Base-by-base conservation (phyloP, 2,888 invertebrate genomes). In the Nomada ruficornis region DNA sequence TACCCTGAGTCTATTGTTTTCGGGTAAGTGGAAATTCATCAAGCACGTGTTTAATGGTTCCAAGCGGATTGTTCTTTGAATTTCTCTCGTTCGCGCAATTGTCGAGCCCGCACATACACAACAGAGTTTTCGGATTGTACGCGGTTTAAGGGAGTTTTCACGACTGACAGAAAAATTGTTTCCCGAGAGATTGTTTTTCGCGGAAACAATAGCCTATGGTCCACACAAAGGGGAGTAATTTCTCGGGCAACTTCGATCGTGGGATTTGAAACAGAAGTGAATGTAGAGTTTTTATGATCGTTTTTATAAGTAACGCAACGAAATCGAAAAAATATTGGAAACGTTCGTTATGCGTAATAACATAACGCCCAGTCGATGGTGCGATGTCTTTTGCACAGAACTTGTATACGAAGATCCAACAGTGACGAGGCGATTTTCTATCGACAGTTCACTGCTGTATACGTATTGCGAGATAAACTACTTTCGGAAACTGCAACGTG, bases 1-100 rank as follows among this genome's bases (percentile, higher is more conserved):
- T 80, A 91, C 91, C 89, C 89, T 93, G 85, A 91, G 92, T 82
- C 90, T 93, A 71, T 91, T 93, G 82, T 91, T 93, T 80, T 92
- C 93, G 87, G 93, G 93, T 93, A 89, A 93, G 93, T 91, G 73
- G 20, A 73, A 73, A 73, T 67, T 67, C 52, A 73, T 77, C 65
- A 62, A n/a, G 47, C 65, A 71, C 71, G 62, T 62, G 67, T 26
- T 68, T 29, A 59, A 70, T 20, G 9, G n/a, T 64, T 50, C 59
- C 11, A 11, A 18, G 11, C 47, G 18, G 71, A 76, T 72, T 68
- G 68, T 76, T 80, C 70, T 67, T 80, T 60, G 64, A 23, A 44
- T 55, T 23, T 47, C 2, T 26, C 44, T 26, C 54, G 20, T 10
- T 9, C 29, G 36, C 15, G 11, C 47, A 60, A 60, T 60, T 50